Evolutionary conservation across 1,140 invertebrate species (phyloP).

Genomic region (Aphelenchoides fujianensis): DNA sequence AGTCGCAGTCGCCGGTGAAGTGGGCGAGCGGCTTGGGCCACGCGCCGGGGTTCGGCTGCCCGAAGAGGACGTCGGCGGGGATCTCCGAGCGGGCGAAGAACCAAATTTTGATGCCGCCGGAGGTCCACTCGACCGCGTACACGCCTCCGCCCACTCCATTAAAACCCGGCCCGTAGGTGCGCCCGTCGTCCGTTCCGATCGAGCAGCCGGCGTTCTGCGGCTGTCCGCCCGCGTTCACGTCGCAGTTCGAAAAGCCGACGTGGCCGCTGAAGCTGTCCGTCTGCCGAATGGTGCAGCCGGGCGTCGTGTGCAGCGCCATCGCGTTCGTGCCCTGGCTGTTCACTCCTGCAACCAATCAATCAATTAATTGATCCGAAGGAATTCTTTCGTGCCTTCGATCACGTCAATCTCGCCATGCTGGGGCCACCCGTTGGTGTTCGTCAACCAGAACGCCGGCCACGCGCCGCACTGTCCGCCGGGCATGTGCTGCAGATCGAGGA

Average conservation of each 20-base stretch:
- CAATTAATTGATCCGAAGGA: not conserved
- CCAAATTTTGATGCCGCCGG: conserved; percentile 16
- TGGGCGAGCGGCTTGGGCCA: conserved; percentile 18
- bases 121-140: conserved; percentile 4
- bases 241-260: not conserved
- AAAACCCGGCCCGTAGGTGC: not conserved
- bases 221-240: not conserved
- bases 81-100: not conserved
- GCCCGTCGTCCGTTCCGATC: not conserved
- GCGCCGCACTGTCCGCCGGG: not conserved
- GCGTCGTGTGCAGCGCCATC: conserved; percentile 14
- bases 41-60: not conserved
- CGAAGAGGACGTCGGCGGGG: conserved; percentile 8
- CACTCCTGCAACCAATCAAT: conserved; percentile 7
- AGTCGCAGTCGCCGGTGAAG: not conserved
- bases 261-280: not conserved
- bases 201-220: not conserved
- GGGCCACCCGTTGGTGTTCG: conserved; percentile 1
- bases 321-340: not conserved
- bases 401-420: conserved; percentile 10
- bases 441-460: conserved; percentile 19
- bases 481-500: conserved; percentile 12
- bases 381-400: conserved; percentile 1
- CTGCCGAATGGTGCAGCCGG: not conserved
- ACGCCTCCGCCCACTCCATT: conserved; percentile 12